Percentiles rank a stretch among this genome's conserved stretches.
phyloP scores from a whole-genome alignment of 2,888 invertebrate species.

The Sinotaia quadrata region DNA sequence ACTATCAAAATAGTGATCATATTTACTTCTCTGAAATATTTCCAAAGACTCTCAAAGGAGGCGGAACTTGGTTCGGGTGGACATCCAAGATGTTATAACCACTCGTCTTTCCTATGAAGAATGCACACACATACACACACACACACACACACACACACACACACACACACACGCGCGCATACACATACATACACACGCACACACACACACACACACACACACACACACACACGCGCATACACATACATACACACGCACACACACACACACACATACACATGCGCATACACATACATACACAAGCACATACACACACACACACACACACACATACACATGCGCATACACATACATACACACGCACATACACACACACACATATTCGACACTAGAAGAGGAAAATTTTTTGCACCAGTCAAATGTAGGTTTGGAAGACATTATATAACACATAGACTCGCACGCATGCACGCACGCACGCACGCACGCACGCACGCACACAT shows the following conservation, averaged over 20 bases:
- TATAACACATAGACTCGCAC: not conserved
- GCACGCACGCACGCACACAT: not conserved
- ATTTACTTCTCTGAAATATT: too few species aligned
- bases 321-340: constrained; percentile 5
- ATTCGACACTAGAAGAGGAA: not conserved
- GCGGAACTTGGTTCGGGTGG: too few species aligned
- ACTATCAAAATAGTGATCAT: too few species aligned
- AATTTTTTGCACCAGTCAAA: not conserved
- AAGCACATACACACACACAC: constrained; percentile 5
- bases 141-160: constrained; percentile 1
- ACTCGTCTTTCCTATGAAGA: too few species aligned
- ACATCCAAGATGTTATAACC: too few species aligned
- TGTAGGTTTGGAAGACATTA: not conserved
- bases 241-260: not conserved
- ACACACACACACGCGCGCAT: constrained; percentile 11
- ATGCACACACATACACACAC: constrained; percentile 13
- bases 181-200: constrained; percentile 14
- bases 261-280: not conserved
- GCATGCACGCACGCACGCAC: constrained; percentile 1
- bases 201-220: constrained; percentile 6
- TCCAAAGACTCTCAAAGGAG: too few species aligned
- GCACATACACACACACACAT: not conserved
- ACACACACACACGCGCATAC: not conserved
- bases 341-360: constrained; percentile 3
- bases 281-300: constrained; percentile 5